Evolutionary conservation across 2,797 vertebrate species (phyloP).

Genomic region (Cynodonichthys magdalenae): DNA sequence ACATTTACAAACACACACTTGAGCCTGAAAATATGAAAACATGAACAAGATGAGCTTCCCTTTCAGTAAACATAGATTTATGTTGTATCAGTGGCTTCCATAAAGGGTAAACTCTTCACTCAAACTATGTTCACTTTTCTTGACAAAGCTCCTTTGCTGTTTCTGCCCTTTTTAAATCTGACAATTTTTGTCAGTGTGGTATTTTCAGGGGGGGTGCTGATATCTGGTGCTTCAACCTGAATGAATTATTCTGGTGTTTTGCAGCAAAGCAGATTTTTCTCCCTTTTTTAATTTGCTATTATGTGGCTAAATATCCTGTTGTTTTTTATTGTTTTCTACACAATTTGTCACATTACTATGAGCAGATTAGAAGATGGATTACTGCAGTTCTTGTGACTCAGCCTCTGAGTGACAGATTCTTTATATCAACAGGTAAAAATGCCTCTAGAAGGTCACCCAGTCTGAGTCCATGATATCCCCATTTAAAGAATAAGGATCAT

Average conservation of each 20-base stretch:
- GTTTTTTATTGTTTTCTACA: constrained; percentile 16
- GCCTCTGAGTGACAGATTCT: constrained; percentile 3
- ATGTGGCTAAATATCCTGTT: constrained; percentile 11
- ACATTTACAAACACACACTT: too few species aligned
- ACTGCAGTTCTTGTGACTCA: neutral
- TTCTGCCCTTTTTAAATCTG: neutral
- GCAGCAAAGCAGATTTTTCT: constrained; percentile 10
- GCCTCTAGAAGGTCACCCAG: neutral
- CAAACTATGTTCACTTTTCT: neutral
- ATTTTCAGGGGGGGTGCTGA: constrained; percentile 14
- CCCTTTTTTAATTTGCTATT: neutral
- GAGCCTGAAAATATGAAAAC: neutral
- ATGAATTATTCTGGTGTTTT: constrained; percentile 27
- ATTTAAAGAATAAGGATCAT: neutral
- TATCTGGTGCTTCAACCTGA: constrained; percentile 19
- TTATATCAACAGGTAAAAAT: constrained; percentile 12
- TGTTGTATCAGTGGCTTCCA: neutral
- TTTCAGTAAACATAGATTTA: neutral
- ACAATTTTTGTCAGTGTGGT: neutral
- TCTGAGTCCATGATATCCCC: too few species aligned
- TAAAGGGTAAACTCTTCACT: neutral
- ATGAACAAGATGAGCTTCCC: neutral
- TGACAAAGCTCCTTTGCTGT: neutral
- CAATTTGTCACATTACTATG: neutral
- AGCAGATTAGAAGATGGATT: constrained; percentile 22